Base-by-base conservation (phyloP, 2,797 vertebrate species). In the Mareca strepera region DNA sequence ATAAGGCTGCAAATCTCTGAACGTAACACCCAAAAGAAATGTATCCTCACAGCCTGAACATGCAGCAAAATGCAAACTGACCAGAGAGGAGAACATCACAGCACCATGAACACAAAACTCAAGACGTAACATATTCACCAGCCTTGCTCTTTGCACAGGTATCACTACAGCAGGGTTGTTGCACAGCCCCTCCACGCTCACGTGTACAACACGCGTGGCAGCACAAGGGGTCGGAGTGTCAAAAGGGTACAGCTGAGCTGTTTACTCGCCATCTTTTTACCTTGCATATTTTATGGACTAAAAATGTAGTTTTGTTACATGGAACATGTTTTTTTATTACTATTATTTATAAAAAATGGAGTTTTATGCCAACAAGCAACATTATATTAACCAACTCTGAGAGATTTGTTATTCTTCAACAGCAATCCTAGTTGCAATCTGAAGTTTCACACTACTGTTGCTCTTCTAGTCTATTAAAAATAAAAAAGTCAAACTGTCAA, bases 201-300 rank as follows among this genome's bases (percentile, higher is more conserved):
- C 7, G 7, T 4, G 25, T 2, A 67, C 63, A 67, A 63, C 16
- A 25, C 1, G 0, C 0, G 0, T 6, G 31, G 28, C 20, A 68
- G n/a, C 5, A 46, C 9, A 26, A 31, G 59, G 17, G 20, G 7
- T 52, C 60, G n/a, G 7, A 83, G 13, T 1, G 0, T 43, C 43
- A 9, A 8, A 59, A 63, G 17, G 3, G 4, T 7, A 17, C 14
- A 46, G 16, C 13, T 56, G 56, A 79, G 21, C 8, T 82, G 52
- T 69, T 52, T 28, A 53, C 66, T 70, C 59, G 58, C 3, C 6
- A 14, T 31, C 7, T 70, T 82, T 41, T 67, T 43, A 64, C n/a
- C 25, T 56, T 7, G 6, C 0, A 0, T 21, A 37, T 10, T 77
- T 31, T 22, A 12, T 6, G 55, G 14, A 77, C 37, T 21, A 70